Evolutionary conservation across 2,113 vertebrate genomes (phyloP).

Genomic region (Boulengeromyrus knoepffleri): DNA sequence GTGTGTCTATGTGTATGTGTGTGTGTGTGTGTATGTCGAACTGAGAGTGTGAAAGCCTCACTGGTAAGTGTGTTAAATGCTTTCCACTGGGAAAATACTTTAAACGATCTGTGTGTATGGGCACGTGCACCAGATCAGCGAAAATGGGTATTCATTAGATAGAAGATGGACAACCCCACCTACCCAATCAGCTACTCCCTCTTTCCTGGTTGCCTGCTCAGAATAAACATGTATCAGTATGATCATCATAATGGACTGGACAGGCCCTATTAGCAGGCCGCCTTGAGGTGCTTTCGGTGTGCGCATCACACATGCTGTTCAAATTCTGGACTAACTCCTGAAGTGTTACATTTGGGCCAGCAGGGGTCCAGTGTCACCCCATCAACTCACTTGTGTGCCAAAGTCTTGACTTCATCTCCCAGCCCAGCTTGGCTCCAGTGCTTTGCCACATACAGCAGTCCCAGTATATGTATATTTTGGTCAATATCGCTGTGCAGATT

Average conservation of each 20-base stretch:
- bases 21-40: not conserved
- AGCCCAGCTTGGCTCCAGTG: not conserved
- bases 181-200: too few species aligned
- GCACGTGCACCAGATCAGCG: not conserved
- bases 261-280: not conserved
- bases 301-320: not conserved
- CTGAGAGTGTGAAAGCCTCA: not conserved
- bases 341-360: not conserved
- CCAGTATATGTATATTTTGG: not conserved
- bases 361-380: not conserved
- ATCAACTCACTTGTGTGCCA: not conserved
- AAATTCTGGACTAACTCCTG: not conserved
- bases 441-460: not conserved
- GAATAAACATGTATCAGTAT: not conserved
- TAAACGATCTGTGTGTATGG: not conserved
- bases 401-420: not conserved
- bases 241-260: not conserved
- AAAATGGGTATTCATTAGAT: not conserved
- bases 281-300: not conserved
- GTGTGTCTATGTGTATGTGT: not conserved
- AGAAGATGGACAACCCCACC: not conserved
- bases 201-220: not conserved
- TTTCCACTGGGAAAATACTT: not conserved
- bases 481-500: not conserved
- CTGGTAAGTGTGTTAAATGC: not conserved